Percentiles rank a stretch among this genome's conserved stretches.
phyloP scores from a whole-genome alignment of 2,888 invertebrate species.

The Deilephila porcellus region DNA sequence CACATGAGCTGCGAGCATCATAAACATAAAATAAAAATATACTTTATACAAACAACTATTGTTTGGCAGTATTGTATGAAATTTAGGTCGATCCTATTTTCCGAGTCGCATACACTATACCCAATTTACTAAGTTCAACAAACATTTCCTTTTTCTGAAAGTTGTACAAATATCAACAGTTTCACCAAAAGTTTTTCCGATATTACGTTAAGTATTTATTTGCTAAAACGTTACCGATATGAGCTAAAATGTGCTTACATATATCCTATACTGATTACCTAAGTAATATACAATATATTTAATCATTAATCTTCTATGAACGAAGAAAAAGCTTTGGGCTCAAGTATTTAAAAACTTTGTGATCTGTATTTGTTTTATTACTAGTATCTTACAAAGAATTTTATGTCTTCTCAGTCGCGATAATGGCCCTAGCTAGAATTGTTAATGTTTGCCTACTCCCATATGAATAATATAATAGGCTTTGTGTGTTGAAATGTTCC shows the following conservation, averaged over 20 bases:
- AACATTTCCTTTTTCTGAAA: slow-evolving; percentile 12
- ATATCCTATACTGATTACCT: no score
- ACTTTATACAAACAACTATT: not conserved
- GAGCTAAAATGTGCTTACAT: no score
- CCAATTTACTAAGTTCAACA: slow-evolving; percentile 15
- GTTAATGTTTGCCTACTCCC: not conserved
- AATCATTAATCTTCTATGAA: no score
- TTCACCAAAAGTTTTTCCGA: not conserved
- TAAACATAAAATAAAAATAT: not conserved
- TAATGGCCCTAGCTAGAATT: not conserved
- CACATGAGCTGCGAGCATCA: not conserved
- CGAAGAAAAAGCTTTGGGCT: no score
- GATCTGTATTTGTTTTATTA: no score
- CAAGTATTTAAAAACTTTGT: no score
- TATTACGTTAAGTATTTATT: not conserved
- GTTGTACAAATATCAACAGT: not conserved
- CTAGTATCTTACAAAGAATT: no score
- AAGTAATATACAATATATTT: no score
- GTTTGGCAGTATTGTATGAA: slow-evolving; percentile 28
- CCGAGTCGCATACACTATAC: slow-evolving; percentile 8
- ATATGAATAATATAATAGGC: not conserved
- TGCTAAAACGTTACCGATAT: not conserved
- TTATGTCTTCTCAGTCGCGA: no score
- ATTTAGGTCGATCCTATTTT: slow-evolving; percentile 35
- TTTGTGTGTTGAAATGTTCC: not conserved